Conservation (phyloP, 1,140 invertebrate genomes). For the Orchesella cincta region DNA sequence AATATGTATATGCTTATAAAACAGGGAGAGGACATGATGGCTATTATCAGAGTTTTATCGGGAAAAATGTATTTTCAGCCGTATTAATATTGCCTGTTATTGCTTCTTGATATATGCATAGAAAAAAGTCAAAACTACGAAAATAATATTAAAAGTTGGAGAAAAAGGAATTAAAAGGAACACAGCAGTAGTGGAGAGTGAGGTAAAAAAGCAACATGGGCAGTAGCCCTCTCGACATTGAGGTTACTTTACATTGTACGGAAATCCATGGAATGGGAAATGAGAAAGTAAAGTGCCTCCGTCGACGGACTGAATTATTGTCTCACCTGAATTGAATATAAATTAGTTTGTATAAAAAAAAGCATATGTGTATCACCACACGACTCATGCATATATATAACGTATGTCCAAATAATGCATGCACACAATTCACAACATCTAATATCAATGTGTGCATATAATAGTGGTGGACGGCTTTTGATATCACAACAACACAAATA, state of each 20-base stretch:
- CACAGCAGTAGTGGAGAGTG: background rate
- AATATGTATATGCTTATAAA: too few species aligned
- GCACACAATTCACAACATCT: too few species aligned
- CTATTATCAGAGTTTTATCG: conserved; percentile 14
- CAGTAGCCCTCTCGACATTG: too few species aligned
- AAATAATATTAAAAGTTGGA: background rate
- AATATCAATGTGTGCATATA: too few species aligned
- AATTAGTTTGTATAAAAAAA: conserved; percentile 2
- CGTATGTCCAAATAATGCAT: background rate
- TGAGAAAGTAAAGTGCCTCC: conserved; percentile 29
- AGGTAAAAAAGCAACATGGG: too few species aligned
- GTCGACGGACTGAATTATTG: conserved; percentile 22
- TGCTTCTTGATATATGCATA: background rate
- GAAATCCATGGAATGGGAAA: conserved; percentile 26
- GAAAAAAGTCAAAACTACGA: background rate
- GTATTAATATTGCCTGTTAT: background rate
- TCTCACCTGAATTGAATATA: conserved; percentile 30
- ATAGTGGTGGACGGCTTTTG: background rate
- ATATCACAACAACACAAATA: background rate
- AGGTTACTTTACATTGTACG: background rate
- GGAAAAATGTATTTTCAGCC: background rate
- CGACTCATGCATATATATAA: background rate
- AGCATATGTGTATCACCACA: background rate
- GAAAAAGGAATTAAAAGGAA: background rate
- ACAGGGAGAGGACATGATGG: background rate